Base-by-base conservation (phyloP, 2,113 vertebrate species). In the Laticauda colubrina region DNA sequence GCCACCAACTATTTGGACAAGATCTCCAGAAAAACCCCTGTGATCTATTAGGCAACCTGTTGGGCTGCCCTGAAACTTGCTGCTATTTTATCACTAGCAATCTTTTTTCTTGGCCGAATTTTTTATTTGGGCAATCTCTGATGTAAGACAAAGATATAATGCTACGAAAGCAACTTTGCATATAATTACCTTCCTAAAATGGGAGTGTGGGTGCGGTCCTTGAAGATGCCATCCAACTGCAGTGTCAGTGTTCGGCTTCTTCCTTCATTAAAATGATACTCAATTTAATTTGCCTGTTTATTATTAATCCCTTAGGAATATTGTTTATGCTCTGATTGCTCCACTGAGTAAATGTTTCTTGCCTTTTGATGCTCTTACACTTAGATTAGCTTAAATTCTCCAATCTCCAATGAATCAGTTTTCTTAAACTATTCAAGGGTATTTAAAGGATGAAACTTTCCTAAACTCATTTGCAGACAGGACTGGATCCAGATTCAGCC, bases 161-260 rank as follows among this genome's bases (percentile, higher is more conserved):
- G 88, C 88, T 89, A 55, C 1, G 26, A 89, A 89, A 59, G 88
- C 88, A 89, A 8, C 21, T 89, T 34, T 85, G 88, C 29, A n/a
- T 85, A 29, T 59, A 59, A 89, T 89, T 81, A 26, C 43, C 21
- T 85, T 92, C 69, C 69, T 59, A 57, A 92, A 92, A 89, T 89
- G 89, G 59, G 88, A 92, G n/a, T 59, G 88, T 92, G 88, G 88
- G 88, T 57, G 92, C 89, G 88, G 85, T 39, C 43, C 53, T 43
- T 26, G 26, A 89, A 23, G 88, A 43, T 85, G 57, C 20, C 69
- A 26, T 69, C 92, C 92, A 59, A 34, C 26, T 69, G 57, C 14
- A 43, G 64, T 85, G 54, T 89, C 26, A 55, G 39, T 81, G 56
- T 20, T 85, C 20, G n/a, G 54, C 56, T 39, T 89, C 54, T 85